A percentile compares a stretch with the other conserved stretches of the same genome.
Conservation (phyloP, 1,140 invertebrate genomes). For the Marisa cornuarietis region DNA sequence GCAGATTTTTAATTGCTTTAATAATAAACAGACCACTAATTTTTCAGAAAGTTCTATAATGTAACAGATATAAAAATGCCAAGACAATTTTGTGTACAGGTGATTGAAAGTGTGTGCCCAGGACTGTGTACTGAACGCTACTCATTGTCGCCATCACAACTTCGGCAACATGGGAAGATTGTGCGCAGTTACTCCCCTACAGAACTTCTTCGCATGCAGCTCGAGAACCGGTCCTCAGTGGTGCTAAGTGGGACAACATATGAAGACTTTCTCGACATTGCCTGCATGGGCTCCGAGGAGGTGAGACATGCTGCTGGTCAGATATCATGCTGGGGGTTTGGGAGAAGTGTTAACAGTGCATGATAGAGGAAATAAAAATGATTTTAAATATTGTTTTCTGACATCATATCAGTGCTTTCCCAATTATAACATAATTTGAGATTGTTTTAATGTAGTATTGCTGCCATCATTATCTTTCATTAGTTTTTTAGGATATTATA, state of each 20-base stretch:
- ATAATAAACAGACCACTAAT: no score
- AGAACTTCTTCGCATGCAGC: conserved; percentile 69
- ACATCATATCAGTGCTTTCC: no score
- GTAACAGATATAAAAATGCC: no score
- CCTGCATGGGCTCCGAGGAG: conserved; percentile 74
- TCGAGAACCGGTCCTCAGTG: conserved; percentile 43
- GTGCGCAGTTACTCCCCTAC: conserved; percentile 73
- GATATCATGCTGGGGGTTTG: no score
- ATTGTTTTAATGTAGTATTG: no score
- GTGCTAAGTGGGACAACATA: conserved; percentile 70
- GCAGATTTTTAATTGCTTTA: no score
- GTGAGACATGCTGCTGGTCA: not conserved
- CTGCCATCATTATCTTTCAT: no score
- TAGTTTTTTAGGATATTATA: not conserved
- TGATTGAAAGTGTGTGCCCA: conserved; percentile 74
- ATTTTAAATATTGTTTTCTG: no score
- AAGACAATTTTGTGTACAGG: conserved; percentile 33
- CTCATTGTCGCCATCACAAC: conserved; percentile 71
- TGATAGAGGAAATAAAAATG: no score
- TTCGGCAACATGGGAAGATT: conserved; percentile 71
- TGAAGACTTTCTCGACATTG: conserved; percentile 76
- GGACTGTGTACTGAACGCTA: conserved; percentile 75
- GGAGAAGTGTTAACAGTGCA: no score
- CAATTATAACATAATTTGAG: no score
- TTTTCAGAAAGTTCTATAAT: no score